A percentile compares a stretch with the other conserved stretches of the same genome.
Conservation (phyloP, 2,113 vertebrate genomes). For the Oryzias celebensis region DNA sequence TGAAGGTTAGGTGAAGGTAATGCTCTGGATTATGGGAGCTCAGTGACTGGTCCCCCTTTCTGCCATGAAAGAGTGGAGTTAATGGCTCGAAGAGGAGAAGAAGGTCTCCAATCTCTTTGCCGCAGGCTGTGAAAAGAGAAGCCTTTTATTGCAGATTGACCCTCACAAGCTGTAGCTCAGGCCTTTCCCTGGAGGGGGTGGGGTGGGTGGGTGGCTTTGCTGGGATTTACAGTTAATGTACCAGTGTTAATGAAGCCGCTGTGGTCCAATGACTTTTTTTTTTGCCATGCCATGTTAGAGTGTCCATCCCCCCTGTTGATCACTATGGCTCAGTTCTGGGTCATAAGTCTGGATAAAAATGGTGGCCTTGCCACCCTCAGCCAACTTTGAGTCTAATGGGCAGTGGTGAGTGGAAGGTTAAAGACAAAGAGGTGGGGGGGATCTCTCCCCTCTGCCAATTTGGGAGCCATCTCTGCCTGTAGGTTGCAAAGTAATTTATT, state of each 20-base stretch:
- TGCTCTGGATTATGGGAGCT: conserved; percentile 73
- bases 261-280: conserved; percentile 48
- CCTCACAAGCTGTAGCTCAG: conserved; percentile 62
- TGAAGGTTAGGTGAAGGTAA: conserved; percentile 77
- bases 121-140: conserved; percentile 73
- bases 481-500: background rate
- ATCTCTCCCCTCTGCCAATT: background rate
- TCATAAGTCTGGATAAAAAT: conserved; percentile 43
- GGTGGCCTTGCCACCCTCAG: conserved; percentile 30
- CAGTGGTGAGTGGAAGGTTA: conserved; percentile 19
- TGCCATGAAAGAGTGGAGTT: conserved; percentile 76
- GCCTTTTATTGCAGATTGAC: conserved; percentile 80
- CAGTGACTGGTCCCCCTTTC: conserved; percentile 61
- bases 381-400: conserved; percentile 46
- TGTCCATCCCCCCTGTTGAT: conserved; percentile 51
- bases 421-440: background rate
- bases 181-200: conserved; percentile 40
- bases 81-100: conserved; percentile 76
- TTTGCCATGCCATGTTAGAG: conserved; percentile 38
- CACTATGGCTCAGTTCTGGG: conserved; percentile 36
- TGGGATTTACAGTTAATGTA: conserved; percentile 79
- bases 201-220: conserved; percentile 35
- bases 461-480: background rate
- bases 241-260: conserved; percentile 73
- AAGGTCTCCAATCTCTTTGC: conserved; percentile 69